A percentile compares a stretch with the other conserved stretches of the same genome.
Evolutionary conservation across 1,140 invertebrate species (phyloP).

Genomic region (Hyposmocoma kahamanoa): DNA sequence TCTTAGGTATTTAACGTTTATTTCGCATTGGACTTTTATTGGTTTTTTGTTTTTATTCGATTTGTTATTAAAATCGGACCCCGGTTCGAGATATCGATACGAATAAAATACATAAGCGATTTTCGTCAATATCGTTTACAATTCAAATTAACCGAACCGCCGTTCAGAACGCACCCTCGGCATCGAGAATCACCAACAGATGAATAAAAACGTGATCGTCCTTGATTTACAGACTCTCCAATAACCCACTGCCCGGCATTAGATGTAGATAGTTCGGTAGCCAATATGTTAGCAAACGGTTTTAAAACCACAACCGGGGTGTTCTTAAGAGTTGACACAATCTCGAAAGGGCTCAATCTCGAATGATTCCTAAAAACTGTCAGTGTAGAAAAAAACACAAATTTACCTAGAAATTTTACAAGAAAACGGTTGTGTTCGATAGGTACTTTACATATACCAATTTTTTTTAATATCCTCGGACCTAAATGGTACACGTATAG

Average conservation of each 20-base stretch:
- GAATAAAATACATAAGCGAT: constrained; percentile 43
- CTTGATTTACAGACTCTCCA: constrained; percentile 38
- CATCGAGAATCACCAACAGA: constrained; percentile 18
- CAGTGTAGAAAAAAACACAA: no score
- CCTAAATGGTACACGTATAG: no score
- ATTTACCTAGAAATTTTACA: no score
- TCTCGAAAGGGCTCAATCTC: no score
- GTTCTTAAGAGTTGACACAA: no score
- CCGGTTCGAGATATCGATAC: constrained; percentile 27
- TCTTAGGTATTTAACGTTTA: neutral
- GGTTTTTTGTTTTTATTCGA: constrained; percentile 28
- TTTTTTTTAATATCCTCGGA: no score
- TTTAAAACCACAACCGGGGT: no score
- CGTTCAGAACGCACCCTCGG: constrained; percentile 16
- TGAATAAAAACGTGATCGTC: constrained; percentile 29
- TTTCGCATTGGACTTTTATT: constrained; percentile 12
- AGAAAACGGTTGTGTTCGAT: no score
- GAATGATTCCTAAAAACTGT: no score
- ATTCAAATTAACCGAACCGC: constrained; percentile 34
- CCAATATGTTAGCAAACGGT: no score
- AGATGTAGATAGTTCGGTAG: neutral
- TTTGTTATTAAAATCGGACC: constrained; percentile 51
- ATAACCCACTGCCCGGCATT: constrained; percentile 41
- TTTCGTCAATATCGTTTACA: constrained; percentile 48
- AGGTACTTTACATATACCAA: no score